Base-by-base conservation (phyloP, 30 jellyfish, hydroid and myxozoan species). In the Turritopsis rubra region DNA sequence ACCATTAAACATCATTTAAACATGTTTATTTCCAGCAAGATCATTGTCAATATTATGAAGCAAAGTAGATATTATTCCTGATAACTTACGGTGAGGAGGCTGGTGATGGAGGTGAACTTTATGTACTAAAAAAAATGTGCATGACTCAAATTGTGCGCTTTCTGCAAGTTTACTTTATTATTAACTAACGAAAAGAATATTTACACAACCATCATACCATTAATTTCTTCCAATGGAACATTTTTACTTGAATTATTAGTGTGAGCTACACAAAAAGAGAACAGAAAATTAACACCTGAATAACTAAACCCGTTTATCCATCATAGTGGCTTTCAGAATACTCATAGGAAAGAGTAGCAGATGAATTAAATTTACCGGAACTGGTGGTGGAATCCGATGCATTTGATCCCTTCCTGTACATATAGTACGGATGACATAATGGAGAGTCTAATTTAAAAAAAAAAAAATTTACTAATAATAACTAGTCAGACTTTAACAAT, bases 371-470 rank as follows among this genome's bases (percentile, higher is more conserved):
- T 8, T 68, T 27, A 68, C 77, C 77, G 9, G 77, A 68, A 72
- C 65, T 29, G 13, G 54, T 41, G 0, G 82, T 74, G 16, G 82
- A 74, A 23, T 27, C 41, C 16, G 82, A 74, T 0, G 82, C 82
- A 21, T 74, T 29, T 18, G 82, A 74, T 26, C 82, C 82, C 53
- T 23, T 26, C 21, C 82, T 26, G 60, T n/a, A 74, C 82, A n/a
- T 27, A 72, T 74, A 74, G 27, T 23, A 21, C 16, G 82, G 82
- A 29, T 74, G 82, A 74, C 82, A 74, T 19, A 27, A 41, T 3
- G 60, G 60, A 41, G 13, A 41, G 13, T 41, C 60, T 41, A 41
- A 13, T 5, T 41, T 13, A 41, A 41, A 5, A 41, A 41, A n/a
- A n/a, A n/a, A n/a, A n/a, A n/a, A n/a, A n/a, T n/a, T n/a, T n/a